Conservation (phyloP, 2,888 invertebrate species). For the Drosophila mimica region DNA sequence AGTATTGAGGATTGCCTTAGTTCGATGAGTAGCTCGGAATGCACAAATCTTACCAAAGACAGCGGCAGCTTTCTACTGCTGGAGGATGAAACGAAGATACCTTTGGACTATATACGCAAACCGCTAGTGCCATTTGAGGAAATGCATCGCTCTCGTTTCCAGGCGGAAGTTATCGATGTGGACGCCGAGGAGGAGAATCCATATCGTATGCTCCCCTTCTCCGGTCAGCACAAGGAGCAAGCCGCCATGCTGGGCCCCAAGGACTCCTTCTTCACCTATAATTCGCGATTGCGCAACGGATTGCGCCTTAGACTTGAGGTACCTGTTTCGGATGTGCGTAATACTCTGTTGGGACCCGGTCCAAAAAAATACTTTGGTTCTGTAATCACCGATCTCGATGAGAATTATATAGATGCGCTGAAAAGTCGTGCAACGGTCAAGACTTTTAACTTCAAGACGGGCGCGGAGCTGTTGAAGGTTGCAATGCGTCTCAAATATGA, state of each 20-base stretch:
- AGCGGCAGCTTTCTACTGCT: slow-evolving; percentile 83
- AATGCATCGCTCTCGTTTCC: slow-evolving; percentile 80
- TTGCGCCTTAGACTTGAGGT: slow-evolving; percentile 82
- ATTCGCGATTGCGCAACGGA: slow-evolving; percentile 79
- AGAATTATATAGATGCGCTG: slow-evolving; percentile 83
- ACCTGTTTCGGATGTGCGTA: slow-evolving; percentile 66
- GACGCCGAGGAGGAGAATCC: slow-evolving; percentile 80
- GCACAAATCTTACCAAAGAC: slow-evolving; percentile 84
- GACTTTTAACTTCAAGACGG: slow-evolving; percentile 79
- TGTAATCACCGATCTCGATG: slow-evolving; percentile 83
- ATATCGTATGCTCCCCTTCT: slow-evolving; percentile 80
- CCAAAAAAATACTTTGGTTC: slow-evolving; percentile 67
- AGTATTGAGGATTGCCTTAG: slow-evolving; percentile 83
- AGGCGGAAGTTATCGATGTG: slow-evolving; percentile 74
- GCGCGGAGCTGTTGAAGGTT: slow-evolving; percentile 76
- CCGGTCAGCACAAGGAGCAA: slow-evolving; percentile 83
- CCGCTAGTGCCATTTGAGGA: slow-evolving; percentile 84
- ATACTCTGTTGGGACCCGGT: slow-evolving; percentile 74
- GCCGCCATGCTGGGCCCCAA: slow-evolving; percentile 65
- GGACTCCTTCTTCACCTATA: slow-evolving; percentile 83
- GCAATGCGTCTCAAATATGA: slow-evolving; percentile 83
- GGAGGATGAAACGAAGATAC: slow-evolving; percentile 82
- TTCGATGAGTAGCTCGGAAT: slow-evolving; percentile 82
- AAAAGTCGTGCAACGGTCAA: slow-evolving; percentile 77
- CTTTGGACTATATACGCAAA: slow-evolving; percentile 83